Conservation (phyloP, 2,797 vertebrate genomes). For the Salmo trutta region DNA sequence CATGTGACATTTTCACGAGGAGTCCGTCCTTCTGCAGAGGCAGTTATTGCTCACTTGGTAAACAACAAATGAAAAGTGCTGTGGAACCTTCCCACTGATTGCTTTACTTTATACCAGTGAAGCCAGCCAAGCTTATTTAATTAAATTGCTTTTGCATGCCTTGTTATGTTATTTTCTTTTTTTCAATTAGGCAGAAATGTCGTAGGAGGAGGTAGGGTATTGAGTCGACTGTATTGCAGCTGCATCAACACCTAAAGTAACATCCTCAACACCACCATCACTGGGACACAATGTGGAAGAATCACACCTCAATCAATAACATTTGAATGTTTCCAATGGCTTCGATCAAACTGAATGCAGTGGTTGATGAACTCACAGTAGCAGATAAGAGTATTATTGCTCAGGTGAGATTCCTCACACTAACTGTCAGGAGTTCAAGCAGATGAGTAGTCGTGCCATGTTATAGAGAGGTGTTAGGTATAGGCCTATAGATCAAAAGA, state of each 20-base stretch:
- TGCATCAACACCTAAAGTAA: constrained; percentile 1
- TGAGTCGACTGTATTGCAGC: not conserved
- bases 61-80: constrained; percentile 68
- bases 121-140: constrained; percentile 17
- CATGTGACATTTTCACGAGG: constrained; percentile 73
- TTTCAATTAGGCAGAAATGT: not conserved
- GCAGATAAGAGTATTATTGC: not conserved
- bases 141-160: constrained; percentile 26
- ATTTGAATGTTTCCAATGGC: not conserved
- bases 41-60: constrained; percentile 49
- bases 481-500: not conserved
- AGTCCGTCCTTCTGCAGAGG: constrained; percentile 63
- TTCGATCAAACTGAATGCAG: not conserved
- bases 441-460: not conserved
- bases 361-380: not conserved
- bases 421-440: not conserved
- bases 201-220: not conserved
- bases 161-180: constrained; percentile 2
- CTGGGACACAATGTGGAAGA: not conserved
- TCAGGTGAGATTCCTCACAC: not conserved
- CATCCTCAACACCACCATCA: not conserved
- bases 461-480: not conserved
- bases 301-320: not conserved
- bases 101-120: constrained; percentile 12
- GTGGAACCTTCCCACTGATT: constrained; percentile 31